These are phyloP conservation scores for Vulpes ferrilata DNA, from an alignment of 2,113 vertebrate genomes.

Conservation along the genomic window DNA sequence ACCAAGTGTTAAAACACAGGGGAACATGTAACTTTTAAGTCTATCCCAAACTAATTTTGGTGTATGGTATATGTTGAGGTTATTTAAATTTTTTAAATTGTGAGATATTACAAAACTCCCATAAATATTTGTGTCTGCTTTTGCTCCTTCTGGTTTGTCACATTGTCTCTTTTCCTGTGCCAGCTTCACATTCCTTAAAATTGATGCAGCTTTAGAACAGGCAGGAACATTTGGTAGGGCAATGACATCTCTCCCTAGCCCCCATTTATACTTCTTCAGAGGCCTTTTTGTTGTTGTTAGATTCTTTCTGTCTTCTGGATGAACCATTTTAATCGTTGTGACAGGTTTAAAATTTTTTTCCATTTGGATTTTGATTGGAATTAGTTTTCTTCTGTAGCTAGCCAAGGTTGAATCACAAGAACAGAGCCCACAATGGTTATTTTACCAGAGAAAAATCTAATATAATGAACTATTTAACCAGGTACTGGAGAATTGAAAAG, in stretches of 20 bases:
- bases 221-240: neutral
- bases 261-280: neutral
- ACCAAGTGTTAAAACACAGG: neutral
- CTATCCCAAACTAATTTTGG: neutral
- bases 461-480: slow-evolving; percentile 15
- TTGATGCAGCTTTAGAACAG: neutral
- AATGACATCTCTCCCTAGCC: neutral
- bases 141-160: slow-evolving; percentile 30
- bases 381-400: slow-evolving; percentile 15
- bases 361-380: neutral
- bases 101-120: neutral
- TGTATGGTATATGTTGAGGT: neutral
- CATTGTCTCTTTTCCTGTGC: neutral
- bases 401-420: neutral
- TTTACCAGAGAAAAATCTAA: slow-evolving; percentile 31
- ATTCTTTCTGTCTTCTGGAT: slow-evolving; percentile 6
- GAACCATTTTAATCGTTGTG: neutral
- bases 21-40: neutral
- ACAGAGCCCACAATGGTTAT: neutral
- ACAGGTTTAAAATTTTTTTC: neutral
- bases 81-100: slow-evolving; percentile 26
- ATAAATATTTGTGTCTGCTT: slow-evolving; percentile 34
- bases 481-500: neutral
- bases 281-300: neutral
- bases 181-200: slow-evolving; percentile 16